Evolutionary conservation across 2,113 vertebrate genomes (phyloP), one percentile per base, ranked within the genome.

Genomic region (Monopterus albus): DNA sequence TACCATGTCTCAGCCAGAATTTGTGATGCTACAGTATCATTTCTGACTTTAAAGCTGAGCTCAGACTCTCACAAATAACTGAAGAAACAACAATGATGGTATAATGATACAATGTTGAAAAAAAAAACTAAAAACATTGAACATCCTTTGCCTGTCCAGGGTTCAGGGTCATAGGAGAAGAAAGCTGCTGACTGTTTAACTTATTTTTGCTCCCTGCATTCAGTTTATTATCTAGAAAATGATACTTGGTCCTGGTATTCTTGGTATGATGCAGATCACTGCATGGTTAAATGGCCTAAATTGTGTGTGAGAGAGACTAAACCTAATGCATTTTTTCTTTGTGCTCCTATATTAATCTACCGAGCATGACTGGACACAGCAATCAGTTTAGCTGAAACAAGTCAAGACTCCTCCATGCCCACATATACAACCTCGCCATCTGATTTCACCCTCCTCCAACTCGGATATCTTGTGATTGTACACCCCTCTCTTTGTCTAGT

Each of bases 261-360:
- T 57, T 49, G 74, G 75, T 53, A 63, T 82, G 70, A 80, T 38
- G 21, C 2, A 39, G 55, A 81, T 81, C 65, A 68, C 58, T 53
- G 56, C 56, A 23, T 72, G 39, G 71, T 68, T 73, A 67, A 70
- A 81, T 53, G 51, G 69, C 63, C 33, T 35, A 49, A 63, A 56
- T 42, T 56, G 40, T 57, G 40, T 49, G 29, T 43, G 64, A 40
- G 75, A 59, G 45, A 73, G 26, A 45, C 62, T 72, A 23, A 82
- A 62, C 63, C 49, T 74, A 72, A 61, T 74, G 70, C 74, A 80
- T 90, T 88, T 83, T 88, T 72, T 75, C 55, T 50, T 58, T 68
- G 52, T 56, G 75, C 77, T 40, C 6, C 21, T 10, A 74, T 82
- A 91, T 89, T 82, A 80, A 79, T 90, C 91, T 90, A 88, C 72